These are phyloP conservation scores for Rana temporaria DNA, from an alignment of 2,113 vertebrate species.

Conservation along the genomic window DNA sequence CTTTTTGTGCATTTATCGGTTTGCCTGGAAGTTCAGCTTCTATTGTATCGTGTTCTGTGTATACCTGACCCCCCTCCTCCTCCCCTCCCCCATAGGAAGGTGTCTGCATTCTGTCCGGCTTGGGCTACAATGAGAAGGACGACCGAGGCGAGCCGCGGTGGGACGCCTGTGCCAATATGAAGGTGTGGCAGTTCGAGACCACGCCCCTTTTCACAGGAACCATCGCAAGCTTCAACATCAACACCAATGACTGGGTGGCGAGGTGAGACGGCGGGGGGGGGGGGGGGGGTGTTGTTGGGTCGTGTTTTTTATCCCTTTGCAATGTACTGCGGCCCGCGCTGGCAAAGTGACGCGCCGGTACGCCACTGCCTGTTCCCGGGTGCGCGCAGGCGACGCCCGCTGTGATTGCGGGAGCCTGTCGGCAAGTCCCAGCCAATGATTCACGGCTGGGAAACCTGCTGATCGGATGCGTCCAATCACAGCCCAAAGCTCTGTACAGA, in stretches of 20 bases:
- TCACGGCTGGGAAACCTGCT: too few relatives aligned
- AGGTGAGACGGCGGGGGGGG: constrained; percentile 75
- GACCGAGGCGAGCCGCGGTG: constrained; percentile 75
- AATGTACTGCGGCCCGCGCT: too few relatives aligned
- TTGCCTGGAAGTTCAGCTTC: too few relatives aligned
- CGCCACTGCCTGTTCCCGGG: too few relatives aligned
- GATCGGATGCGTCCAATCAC: too few relatives aligned
- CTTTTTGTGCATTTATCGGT: too few relatives aligned
- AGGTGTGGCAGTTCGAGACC: constrained; percentile 93
- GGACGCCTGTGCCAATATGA: constrained; percentile 96
- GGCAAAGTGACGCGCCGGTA: too few relatives aligned
- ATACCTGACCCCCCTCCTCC: background rate
- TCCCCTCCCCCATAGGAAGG: constrained; percentile 80
- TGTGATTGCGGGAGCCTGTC: too few relatives aligned
- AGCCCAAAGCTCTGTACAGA: too few relatives aligned
- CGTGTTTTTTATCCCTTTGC: background rate
- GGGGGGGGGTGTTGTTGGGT: background rate
- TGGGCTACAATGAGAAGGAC: constrained; percentile 85
- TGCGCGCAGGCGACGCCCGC: too few relatives aligned
- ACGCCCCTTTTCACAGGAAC: constrained; percentile 91
- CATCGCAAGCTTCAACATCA: constrained; percentile 94
- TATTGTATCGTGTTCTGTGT: background rate
- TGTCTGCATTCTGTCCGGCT: constrained; percentile 88
- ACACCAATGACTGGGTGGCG: constrained; percentile 94
- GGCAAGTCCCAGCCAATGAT: too few relatives aligned